These are phyloP conservation scores for Danaus plexippus DNA, from an alignment of 1,140 invertebrate species.

Conservation along the genomic window DNA sequence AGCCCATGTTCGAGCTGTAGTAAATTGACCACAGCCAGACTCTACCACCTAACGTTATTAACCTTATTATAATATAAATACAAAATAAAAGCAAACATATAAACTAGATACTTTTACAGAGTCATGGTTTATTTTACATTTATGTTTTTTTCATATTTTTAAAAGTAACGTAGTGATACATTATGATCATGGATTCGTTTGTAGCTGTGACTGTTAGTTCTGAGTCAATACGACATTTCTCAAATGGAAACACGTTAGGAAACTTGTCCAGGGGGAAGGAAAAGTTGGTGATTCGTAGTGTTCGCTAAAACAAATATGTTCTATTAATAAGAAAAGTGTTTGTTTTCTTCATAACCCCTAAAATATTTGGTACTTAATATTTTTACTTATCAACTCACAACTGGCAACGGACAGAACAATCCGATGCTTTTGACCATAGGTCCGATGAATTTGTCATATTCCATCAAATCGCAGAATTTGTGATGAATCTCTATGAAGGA, in stretches of 20 bases:
- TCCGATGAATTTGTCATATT: conserved; percentile 13
- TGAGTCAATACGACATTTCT: conserved; percentile 19
- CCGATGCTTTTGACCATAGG: conserved; percentile 7
- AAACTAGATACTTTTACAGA: too few species aligned
- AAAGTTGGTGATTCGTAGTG: conserved; percentile 23
- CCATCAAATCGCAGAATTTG: conserved; percentile 29
- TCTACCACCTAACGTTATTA: too few species aligned
- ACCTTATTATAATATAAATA: too few species aligned
- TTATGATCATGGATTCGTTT: conserved; percentile 7
- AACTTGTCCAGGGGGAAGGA: conserved; percentile 25
- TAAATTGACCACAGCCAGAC: too few species aligned
- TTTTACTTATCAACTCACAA: conserved; percentile 20
- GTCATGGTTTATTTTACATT: conserved; percentile 1
- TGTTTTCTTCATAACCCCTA: conserved; percentile 1
- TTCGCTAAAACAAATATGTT: conserved; percentile 18
- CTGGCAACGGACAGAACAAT: conserved; percentile 24
- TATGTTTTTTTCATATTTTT: conserved; percentile 9
- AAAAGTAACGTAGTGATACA: conserved; percentile 12
- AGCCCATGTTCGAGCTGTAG: too few species aligned
- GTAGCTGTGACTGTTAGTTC: conserved; percentile 6
- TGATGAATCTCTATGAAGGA: conserved; percentile 31
- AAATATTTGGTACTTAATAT: neutral
- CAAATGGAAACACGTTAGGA: conserved; percentile 33
- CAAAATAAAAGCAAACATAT: too few species aligned
- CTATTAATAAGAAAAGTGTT: too few species aligned